Evolutionary conservation across 2,888 invertebrate species (phyloP), one percentile per base, ranked within the genome.

Genomic region (Dendrolimus houi): DNA sequence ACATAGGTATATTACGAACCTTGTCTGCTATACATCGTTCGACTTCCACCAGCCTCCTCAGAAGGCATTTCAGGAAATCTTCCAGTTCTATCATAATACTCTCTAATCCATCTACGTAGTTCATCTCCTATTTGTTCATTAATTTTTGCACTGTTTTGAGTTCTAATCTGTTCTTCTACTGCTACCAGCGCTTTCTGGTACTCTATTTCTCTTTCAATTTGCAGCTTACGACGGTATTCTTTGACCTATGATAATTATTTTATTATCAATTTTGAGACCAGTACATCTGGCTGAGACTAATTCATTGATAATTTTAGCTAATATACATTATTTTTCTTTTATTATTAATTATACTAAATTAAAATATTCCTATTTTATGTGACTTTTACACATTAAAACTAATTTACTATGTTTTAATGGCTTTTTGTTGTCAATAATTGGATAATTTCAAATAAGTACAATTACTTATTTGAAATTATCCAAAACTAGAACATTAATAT

Each of bases 41-140:
- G 92, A 0, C 98, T 98, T 0, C 98, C 97, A 8, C 98, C 98
- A 67, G 96, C 94, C 72, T 98, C 98, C 63, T 96, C 97, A 2
- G 96, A 95, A 0, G 98, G 98, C 70, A 97, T 94, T 66, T 98
- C 98, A 0, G 99, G 98, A 71, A 98, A 94, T 74, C 95, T 95
- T 41, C 95, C 96, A 7, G 96, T 96, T 69, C 95, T 94, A 52
- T 95, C 93, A 79, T 95, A 95, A 75, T 95, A 96, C 66, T 96
- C 95, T 64, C 94, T 93, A 62, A 98, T 94, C 97, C 98, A 98
- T 60, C 94, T 93, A 61, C 98, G 91, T 40, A 98, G 93, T 86
- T 98, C 97, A 72, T 95, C 96, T 63, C 95, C 94, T 69, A 98
- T 95, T 65, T 95, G 95, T 74, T 98, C 98, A 73, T 95, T 95